Percentiles rank a stretch among this genome's conserved stretches.
Conservation (phyloP, 2,797 vertebrate species). For the Cephalopachus bancanus region DNA sequence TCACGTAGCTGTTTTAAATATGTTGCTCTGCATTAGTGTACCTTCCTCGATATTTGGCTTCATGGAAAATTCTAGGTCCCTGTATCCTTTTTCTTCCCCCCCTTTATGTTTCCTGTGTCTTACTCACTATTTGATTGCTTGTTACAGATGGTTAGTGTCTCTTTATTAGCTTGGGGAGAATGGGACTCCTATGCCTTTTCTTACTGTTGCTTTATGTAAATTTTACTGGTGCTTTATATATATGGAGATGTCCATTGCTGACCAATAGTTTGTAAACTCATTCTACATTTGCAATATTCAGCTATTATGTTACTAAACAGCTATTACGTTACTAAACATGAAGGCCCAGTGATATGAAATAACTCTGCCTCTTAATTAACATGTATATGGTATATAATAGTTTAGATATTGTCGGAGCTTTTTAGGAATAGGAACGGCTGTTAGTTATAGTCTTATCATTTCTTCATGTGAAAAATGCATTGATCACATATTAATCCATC, state of each 20-base stretch:
- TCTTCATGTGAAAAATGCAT: neutral
- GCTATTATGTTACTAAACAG: neutral
- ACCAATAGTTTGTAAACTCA: slow-evolving; percentile 7
- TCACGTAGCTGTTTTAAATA: neutral
- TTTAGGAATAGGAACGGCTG: neutral
- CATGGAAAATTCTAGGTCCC: slow-evolving; percentile 9
- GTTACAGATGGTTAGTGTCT: neutral
- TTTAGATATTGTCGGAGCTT: neutral
- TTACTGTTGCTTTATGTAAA: slow-evolving; percentile 47
- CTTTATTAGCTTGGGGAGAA: slow-evolving; percentile 40
- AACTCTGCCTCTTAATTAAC: neutral
- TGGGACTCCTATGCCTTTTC: neutral
- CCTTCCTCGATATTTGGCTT: slow-evolving; percentile 50
- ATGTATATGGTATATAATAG: neutral
- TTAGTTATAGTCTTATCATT: neutral
- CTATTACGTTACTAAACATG: neutral
- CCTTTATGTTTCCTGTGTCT: neutral
- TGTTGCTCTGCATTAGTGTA: neutral
- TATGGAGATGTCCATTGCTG: slow-evolving; percentile 13
- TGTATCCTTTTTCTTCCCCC: neutral
- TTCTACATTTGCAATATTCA: neutral
- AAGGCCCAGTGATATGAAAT: neutral
- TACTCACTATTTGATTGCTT: neutral
- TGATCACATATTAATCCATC: neutral
- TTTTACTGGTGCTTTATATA: slow-evolving; percentile 40